Evolutionary conservation across 1,140 invertebrate genomes (phyloP).

Genomic region (Drosophila arizonae): DNA sequence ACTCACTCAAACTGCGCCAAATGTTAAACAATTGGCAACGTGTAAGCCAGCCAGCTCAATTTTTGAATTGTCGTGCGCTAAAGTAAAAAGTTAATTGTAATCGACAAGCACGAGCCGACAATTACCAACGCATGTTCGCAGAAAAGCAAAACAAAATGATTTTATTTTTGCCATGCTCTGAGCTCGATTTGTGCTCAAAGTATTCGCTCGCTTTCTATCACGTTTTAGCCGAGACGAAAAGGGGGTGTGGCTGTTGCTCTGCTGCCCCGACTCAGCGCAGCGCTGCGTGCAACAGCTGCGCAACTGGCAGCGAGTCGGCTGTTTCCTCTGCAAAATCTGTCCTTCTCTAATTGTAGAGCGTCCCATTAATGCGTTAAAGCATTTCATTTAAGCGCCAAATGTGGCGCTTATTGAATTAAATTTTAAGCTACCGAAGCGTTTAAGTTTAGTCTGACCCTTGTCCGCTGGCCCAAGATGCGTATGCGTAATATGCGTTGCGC

Average conservation of each 20-base stretch:
- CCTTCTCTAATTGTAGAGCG: constrained; percentile 1
- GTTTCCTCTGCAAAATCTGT: constrained; percentile 5
- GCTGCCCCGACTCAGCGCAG: background rate
- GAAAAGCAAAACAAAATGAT: constrained; percentile 10
- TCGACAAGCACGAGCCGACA: constrained; percentile 11
- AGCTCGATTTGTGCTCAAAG: constrained; percentile 37
- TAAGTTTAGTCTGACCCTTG: background rate
- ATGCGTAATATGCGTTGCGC: constrained; percentile 46
- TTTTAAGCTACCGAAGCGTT: constrained; percentile 1
- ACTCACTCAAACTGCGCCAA: constrained; percentile 45
- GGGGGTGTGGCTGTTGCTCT: background rate
- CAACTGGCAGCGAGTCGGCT: constrained; percentile 2
- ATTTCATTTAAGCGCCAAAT: constrained; percentile 28
- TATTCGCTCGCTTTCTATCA: constrained; percentile 25
- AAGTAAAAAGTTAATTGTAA: constrained; percentile 52
- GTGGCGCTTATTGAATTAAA: constrained; percentile 32
- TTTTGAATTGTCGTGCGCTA: constrained; percentile 23
- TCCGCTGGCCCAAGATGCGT: constrained; percentile 12
- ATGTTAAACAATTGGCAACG: constrained; percentile 16
- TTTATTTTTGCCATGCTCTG: constrained; percentile 8
- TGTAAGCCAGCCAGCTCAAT: constrained; percentile 13
- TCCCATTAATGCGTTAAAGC: constrained; percentile 34
- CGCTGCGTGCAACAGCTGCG: constrained; percentile 44
- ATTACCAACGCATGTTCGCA: constrained; percentile 3
- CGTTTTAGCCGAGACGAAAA: background rate